These are phyloP conservation scores for Lithobates pipiens DNA, from an alignment of 2,797 vertebrate genomes.

Conservation along the genomic window DNA sequence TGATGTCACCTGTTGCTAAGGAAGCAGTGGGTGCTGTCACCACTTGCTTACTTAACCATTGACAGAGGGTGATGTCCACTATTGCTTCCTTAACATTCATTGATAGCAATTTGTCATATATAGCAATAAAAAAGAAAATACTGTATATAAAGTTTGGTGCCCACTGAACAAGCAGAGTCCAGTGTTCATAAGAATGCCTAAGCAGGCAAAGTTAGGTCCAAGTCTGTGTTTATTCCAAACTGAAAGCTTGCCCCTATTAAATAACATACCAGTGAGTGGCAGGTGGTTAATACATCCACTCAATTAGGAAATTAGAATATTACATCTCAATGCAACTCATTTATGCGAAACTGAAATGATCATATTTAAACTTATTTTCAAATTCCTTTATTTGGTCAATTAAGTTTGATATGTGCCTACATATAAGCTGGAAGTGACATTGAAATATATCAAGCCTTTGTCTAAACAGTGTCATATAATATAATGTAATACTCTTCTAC, in stretches of 20 bases:
- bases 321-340: neutral
- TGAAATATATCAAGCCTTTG: constrained; percentile 7
- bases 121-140: too few relatives aligned
- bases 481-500: constrained; percentile 19
- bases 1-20: too few relatives aligned
- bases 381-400: constrained; percentile 15
- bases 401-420: neutral
- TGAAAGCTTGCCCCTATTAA: neutral
- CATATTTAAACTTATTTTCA: constrained; percentile 2
- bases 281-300: neutral
- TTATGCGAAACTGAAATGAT: neutral
- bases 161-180: too few relatives aligned
- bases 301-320: neutral
- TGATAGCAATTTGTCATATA: too few relatives aligned
- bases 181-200: too few relatives aligned
- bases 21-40: too few relatives aligned
- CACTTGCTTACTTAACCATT: too few relatives aligned
- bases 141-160: too few relatives aligned
- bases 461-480: constrained; percentile 25
- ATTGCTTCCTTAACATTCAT: too few relatives aligned
- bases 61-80: too few relatives aligned
- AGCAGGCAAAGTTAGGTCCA: too few relatives aligned
- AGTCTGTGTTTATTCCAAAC: too few relatives aligned
- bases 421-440: constrained; percentile 7
- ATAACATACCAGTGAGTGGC: neutral